phyloP scores from a whole-genome alignment of 1,140 invertebrate species.

The Caerostris extrusa region DNA sequence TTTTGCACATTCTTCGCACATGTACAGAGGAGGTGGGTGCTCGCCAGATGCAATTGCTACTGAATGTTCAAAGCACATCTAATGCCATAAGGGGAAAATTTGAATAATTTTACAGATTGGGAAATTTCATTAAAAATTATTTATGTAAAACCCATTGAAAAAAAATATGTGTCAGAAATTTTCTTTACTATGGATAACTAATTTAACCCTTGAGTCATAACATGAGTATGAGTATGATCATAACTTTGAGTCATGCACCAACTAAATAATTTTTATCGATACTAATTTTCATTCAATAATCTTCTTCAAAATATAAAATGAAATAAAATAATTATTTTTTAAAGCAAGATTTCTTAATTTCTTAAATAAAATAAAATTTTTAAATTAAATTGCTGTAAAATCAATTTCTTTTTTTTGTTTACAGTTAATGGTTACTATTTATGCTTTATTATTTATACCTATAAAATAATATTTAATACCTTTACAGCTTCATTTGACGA shows the following conservation, averaged over 20 bases:
- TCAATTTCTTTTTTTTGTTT: background rate
- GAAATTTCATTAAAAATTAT: background rate
- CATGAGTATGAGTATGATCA: too few relatives aligned
- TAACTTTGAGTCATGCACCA: too few relatives aligned
- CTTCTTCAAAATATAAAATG: background rate
- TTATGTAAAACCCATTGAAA: background rate
- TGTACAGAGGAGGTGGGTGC: conserved; percentile 94
- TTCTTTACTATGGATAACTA: too few relatives aligned
- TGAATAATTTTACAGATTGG: background rate
- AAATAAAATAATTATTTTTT: background rate
- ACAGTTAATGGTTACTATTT: background rate
- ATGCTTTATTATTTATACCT: background rate
- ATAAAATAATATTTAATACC: conserved; percentile 84
- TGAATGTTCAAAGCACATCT: conserved; percentile 84
- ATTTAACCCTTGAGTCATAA: too few relatives aligned
- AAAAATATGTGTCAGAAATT: background rate
- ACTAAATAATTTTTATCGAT: too few relatives aligned
- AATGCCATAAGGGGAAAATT: conserved; percentile 32
- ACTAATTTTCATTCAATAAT: too few relatives aligned
- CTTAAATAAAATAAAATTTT: background rate
- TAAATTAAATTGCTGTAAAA: background rate
- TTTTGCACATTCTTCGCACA: conserved; percentile 98
- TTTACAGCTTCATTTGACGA: conserved; percentile 80
- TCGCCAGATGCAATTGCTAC: conserved; percentile 87
- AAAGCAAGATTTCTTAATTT: background rate